phyloP scores from a whole-genome alignment of 2,113 vertebrate genomes.

The Dasyurus viverrinus region DNA sequence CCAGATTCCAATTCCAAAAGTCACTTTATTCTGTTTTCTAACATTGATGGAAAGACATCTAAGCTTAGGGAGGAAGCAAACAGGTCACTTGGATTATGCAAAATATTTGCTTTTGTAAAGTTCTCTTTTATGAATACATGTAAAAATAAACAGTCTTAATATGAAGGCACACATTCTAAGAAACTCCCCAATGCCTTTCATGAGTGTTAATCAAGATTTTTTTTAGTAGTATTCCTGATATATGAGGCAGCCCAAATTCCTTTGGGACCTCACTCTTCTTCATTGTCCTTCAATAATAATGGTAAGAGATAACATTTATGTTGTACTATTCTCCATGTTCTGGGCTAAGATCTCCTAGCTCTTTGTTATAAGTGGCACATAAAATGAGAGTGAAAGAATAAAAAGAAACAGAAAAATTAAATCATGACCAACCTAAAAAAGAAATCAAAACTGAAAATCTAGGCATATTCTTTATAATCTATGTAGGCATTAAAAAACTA shows the following conservation, averaged over 20 bases:
- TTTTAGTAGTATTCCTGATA: slow-evolving; percentile 7
- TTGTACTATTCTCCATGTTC: neutral
- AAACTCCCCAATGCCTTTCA: neutral
- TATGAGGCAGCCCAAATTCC: neutral
- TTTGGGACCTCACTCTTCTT: neutral
- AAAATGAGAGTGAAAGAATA: neutral
- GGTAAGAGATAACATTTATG: neutral
- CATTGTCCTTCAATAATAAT: neutral
- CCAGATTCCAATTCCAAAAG: neutral
- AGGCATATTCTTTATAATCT: neutral
- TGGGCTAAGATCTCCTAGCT: neutral
- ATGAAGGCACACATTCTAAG: neutral
- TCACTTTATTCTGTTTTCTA: neutral
- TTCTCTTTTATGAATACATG: neutral
- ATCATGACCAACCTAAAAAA: neutral
- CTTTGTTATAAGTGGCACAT: neutral
- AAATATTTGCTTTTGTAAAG: neutral
- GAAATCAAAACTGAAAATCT: slow-evolving; percentile 12
- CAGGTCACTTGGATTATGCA: neutral
- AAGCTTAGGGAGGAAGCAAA: neutral
- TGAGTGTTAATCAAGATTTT: neutral
- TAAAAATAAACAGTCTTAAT: neutral
- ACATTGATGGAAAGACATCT: neutral
- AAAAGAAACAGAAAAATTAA: neutral
- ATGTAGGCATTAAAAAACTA: neutral